Conservation (phyloP, 2,113 vertebrate genomes). For the Cebus imitator region DNA sequence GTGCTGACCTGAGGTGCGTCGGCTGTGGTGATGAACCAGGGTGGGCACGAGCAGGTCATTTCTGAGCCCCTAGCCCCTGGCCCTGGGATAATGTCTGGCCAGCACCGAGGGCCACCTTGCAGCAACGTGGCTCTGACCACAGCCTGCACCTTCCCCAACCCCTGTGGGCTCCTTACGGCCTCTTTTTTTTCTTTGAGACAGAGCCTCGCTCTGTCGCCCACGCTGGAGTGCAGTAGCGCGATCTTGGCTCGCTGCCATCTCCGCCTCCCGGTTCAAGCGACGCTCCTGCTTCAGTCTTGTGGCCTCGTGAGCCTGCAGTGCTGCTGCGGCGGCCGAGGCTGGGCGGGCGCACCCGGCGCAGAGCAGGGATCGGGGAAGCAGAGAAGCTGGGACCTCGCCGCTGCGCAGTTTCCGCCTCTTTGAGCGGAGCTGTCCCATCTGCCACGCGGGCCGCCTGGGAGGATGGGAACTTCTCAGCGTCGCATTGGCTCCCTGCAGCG, state of each 20-base stretch:
- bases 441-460: fast-evolving
- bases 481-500: background rate
- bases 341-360: background rate
- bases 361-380: background rate
- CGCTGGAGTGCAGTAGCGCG: too few species aligned
- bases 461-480: background rate
- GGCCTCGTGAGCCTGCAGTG: background rate
- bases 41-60: background rate
- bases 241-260: too few species aligned
- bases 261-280: too few species aligned
- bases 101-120: background rate
- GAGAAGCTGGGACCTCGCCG: fast-evolving
- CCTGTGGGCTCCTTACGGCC: fast-evolving
- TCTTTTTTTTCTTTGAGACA: too few species aligned
- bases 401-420: fast-evolving
- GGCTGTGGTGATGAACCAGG: background rate
- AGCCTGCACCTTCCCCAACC: background rate
- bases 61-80: background rate
- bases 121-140: background rate
- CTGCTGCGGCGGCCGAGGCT: background rate
- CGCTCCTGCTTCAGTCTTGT: too few species aligned
- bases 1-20: fast-evolving
- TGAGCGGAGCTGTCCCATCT: background rate
- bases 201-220: too few species aligned
- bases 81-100: background rate